Evolutionary conservation across 2,113 vertebrate genomes (phyloP).

Genomic region (Muscicapa adusta): DNA sequence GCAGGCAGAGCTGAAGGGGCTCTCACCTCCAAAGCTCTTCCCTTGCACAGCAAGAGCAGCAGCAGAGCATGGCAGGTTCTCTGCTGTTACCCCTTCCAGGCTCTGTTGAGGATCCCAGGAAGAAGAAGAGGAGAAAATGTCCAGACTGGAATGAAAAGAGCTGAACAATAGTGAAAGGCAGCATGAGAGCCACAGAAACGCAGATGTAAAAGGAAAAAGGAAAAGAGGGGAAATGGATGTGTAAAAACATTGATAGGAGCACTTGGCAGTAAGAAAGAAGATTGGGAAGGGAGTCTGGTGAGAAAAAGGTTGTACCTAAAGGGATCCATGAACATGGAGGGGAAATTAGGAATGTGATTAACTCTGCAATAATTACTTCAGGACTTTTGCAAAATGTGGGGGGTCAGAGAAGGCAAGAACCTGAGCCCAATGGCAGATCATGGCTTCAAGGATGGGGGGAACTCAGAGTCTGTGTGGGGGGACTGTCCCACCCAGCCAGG

Average conservation of each 20-base stretch:
- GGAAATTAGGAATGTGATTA: background rate
- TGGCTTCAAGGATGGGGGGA: background rate
- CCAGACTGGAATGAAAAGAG: background rate
- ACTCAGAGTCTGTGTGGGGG: fast-evolving
- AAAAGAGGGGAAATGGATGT: background rate
- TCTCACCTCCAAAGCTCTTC: background rate
- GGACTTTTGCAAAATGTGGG: background rate
- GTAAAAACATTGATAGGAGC: background rate
- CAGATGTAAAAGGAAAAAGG: background rate
- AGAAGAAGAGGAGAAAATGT: background rate
- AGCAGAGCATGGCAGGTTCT: background rate
- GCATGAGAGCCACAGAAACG: background rate
- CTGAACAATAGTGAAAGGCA: background rate
- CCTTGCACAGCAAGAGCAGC: background rate
- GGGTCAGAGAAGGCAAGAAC: background rate
- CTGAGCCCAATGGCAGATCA: background rate
- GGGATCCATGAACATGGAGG: background rate
- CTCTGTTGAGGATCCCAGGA: background rate
- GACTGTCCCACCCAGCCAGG: background rate
- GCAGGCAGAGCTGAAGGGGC: background rate
- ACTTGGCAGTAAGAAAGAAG: background rate
- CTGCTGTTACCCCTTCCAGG: background rate
- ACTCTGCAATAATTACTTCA: background rate
- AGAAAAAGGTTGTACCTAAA: background rate
- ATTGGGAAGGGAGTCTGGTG: background rate